Evolutionary conservation across 2,797 vertebrate genomes (phyloP), one percentile per base, ranked within the genome.

Genomic region (Hozukius guyotensis): DNA sequence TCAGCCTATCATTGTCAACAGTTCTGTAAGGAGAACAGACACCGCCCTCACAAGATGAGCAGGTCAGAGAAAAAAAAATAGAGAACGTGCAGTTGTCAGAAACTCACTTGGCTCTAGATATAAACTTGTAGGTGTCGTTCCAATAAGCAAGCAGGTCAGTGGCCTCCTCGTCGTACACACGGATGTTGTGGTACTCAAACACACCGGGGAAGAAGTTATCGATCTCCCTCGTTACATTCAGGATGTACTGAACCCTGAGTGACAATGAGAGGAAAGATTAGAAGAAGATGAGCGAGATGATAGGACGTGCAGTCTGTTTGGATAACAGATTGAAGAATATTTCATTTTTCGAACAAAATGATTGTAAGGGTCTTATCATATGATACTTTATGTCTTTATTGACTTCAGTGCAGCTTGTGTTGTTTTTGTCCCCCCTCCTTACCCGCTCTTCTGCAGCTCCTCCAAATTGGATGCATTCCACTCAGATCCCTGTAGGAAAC

Each of bases 111-210:
- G 98, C 98, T 94, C 98, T 97, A 72, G 98, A 97, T 96, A 99
- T 99, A 94, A 99, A 99, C 93, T 99, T 99, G 94, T 97, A 99
- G 59, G 98, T 99, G 68, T 99, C 98, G 31, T 99, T 99, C 98
- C 98, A 99, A 87, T 98, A 99, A 49, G 97, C 98, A 70, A 99
- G 94, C 77, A 99, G 96, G 91, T 99, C 98, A 0, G 98, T 99
- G 76, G 97, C 98, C 89, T 99, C 98, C 93, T 99, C 98, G 12
- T 99, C 98, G 6, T 99, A 99, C 25, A 99, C 98, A 1, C 98
- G 96, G 86, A 99, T 99, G 88, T 99, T 99, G 91, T 99, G 97
- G 89, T 99, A 99, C 75, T 99, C 98, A 0, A 99, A 99, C 81
- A 98, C 89, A 25, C 98, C 98, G 0, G 98, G 98, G 92, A 99